A percentile compares a stretch with the other conserved stretches of the same genome.
Conservation (phyloP, 1,140 invertebrate species). For the Elysia chlorotica region DNA sequence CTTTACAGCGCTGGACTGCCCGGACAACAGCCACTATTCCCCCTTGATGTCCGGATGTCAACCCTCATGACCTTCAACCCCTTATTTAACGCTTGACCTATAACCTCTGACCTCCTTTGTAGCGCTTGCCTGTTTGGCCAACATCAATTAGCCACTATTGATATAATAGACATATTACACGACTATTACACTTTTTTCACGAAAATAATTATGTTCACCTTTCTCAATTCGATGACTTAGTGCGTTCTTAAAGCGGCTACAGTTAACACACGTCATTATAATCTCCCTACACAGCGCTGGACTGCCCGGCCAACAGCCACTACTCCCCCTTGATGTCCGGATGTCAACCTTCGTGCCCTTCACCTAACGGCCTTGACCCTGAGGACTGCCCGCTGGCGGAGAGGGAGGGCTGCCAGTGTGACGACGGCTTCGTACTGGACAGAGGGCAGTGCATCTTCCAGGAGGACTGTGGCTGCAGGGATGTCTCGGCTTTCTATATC, state of each 20-base stretch:
- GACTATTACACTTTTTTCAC: no score
- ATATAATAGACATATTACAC: no score
- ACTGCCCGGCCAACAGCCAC: background rate
- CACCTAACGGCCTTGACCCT: background rate
- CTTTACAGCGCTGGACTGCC: conserved; percentile 3
- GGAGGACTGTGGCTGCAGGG: conserved; percentile 27
- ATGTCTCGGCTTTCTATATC: conserved; percentile 21
- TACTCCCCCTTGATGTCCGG: conserved; percentile 17
- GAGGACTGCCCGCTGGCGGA: conserved; percentile 16
- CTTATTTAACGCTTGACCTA: no score
- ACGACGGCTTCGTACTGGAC: conserved; percentile 27
- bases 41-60: conserved; percentile 16
- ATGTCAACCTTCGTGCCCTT: conserved; percentile 12
- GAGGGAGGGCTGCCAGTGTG: conserved; percentile 36
- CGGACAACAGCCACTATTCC: conserved; percentile 7
- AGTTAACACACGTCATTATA: background rate
- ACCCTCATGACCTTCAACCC: no score
- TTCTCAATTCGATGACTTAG: no score
- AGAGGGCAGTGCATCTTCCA: conserved; percentile 27
- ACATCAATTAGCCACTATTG: no score
- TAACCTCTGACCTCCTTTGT: no score
- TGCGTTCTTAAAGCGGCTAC: no score
- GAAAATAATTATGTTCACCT: no score
- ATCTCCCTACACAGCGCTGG: background rate
- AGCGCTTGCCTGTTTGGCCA: no score